Evolutionary conservation across 1,140 invertebrate species (phyloP).

Genomic region (Atta cephalotes): DNA sequence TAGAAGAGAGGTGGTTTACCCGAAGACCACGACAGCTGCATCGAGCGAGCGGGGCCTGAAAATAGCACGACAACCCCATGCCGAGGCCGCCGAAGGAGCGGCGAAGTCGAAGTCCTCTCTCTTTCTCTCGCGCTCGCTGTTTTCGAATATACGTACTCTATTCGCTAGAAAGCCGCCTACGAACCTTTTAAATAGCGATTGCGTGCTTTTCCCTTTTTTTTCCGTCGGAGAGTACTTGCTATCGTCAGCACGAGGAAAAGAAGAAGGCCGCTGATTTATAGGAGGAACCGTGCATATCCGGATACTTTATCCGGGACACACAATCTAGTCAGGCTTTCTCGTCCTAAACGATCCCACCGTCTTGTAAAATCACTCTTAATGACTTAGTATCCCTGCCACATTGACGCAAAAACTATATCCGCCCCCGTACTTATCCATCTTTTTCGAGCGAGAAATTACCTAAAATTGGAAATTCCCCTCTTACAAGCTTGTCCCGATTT

Average conservation of each 20-base stretch:
- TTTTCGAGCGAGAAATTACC: slow-evolving; percentile 29
- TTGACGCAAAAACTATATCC: slow-evolving; percentile 52
- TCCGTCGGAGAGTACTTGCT: slow-evolving; percentile 64
- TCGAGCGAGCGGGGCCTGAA: slow-evolving; percentile 74
- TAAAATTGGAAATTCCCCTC: slow-evolving; percentile 16
- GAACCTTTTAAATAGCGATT: slow-evolving; percentile 74
- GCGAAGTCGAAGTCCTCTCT: slow-evolving; percentile 63
- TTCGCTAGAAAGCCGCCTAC: slow-evolving; percentile 69
- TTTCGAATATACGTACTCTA: slow-evolving; percentile 42
- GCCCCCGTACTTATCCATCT: slow-evolving; percentile 33
- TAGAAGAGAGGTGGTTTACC: slow-evolving; percentile 77
- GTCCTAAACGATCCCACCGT: slow-evolving; percentile 27
- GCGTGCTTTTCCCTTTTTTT: slow-evolving; percentile 72
- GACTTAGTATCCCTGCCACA: slow-evolving; percentile 46
- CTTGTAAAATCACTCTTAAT: slow-evolving; percentile 65
- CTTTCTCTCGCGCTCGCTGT: slow-evolving; percentile 12
- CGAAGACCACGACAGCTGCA: slow-evolving; percentile 76
- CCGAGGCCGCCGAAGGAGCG: slow-evolving; percentile 68
- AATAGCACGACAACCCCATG: slow-evolving; percentile 77
- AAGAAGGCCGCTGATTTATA: slow-evolving; percentile 73
- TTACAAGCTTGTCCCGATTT: not conserved
- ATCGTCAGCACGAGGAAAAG: slow-evolving; percentile 35
- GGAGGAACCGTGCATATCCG: slow-evolving; percentile 78
- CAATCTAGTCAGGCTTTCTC: slow-evolving; percentile 54
- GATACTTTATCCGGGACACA: slow-evolving; percentile 69